Base-by-base conservation (phyloP, 2,888 invertebrate species). In the Eurytoma californica region DNA sequence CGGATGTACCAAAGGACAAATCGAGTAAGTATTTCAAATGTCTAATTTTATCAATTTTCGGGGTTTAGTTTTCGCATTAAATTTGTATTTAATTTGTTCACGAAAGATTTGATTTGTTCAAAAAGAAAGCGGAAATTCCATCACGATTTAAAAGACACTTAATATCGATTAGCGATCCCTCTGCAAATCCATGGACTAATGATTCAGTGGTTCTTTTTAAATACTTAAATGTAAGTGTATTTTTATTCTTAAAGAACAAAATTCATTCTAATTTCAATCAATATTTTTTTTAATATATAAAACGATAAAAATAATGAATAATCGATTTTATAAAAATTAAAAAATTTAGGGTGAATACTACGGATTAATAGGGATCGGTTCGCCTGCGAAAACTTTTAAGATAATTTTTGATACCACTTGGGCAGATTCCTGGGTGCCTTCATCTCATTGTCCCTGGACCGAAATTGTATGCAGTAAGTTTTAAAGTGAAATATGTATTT, bases 331-430 rank as follows among this genome's bases (percentile, higher is more conserved):
- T 7, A 18, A 5, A 3, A 30, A 20, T 16, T 5, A 20, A 61
- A 58, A 57, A 7, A 28, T 68, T 77, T 47, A 92, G 92, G 85
- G 88, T 55, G 91, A 92, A 85, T 92, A 91, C 85, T 92, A 91
- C 86, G 92, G 91, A 18, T 73, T 87, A 75, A 87, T 92, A 24
- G 86, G 88, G 7, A 87, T 92, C 39, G 92, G 92, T 57, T 86
- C 89, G 65, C 92, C 92, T 39, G 90, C 91, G 1, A 90, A 92
- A 84, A 83, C 84, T 49, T 90, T 92, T 81, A 91, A 91, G 83
- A 90, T 92, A 30, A 85, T 90, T 53, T 91, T 92, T 82, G 92
- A 92, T 81, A 92, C 92, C 2, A 88, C 91, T 3, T 92, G 92
- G 92, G 85, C 87, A 4, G 87, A 91, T 67, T 85, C 90, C 3